Conservation (phyloP, 2,113 vertebrate genomes). For the Calonectris borealis region DNA sequence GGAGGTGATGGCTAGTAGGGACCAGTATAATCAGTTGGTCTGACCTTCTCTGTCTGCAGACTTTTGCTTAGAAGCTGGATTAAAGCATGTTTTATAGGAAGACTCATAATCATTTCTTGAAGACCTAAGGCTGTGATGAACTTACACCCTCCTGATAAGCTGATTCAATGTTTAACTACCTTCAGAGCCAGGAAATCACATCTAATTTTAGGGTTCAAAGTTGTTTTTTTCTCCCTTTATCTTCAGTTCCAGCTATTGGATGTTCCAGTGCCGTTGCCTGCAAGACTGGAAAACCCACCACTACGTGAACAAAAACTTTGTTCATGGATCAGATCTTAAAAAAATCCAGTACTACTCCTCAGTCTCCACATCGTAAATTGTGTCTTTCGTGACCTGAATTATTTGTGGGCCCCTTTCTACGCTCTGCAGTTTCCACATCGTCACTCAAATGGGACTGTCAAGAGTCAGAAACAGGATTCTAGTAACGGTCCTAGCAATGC, state of each 20-base stretch:
- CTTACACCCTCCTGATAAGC: background rate
- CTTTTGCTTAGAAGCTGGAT: background rate
- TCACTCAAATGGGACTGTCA: background rate
- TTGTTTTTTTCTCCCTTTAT: background rate
- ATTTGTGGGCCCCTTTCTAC: background rate
- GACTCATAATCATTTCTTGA: background rate
- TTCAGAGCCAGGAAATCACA: background rate
- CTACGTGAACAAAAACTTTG: background rate
- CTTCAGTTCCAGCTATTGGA: background rate
- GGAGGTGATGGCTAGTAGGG: background rate
- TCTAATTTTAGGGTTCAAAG: background rate
- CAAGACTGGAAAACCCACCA: background rate
- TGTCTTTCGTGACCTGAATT: background rate
- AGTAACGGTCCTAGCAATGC: background rate
- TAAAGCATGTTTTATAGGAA: background rate
- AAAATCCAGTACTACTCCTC: background rate
- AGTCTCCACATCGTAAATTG: background rate
- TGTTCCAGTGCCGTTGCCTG: background rate
- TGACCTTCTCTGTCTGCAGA: background rate
- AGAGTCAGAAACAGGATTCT: background rate
- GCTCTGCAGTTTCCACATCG: background rate
- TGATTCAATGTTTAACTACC: background rate
- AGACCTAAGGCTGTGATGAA: background rate
- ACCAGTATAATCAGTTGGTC: background rate
- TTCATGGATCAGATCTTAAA: background rate